A percentile compares a stretch with the other conserved stretches of the same genome.
These are phyloP conservation scores for Falcunculus frontatus DNA, from an alignment of 2,113 vertebrate genomes.

Conservation along the genomic window DNA sequence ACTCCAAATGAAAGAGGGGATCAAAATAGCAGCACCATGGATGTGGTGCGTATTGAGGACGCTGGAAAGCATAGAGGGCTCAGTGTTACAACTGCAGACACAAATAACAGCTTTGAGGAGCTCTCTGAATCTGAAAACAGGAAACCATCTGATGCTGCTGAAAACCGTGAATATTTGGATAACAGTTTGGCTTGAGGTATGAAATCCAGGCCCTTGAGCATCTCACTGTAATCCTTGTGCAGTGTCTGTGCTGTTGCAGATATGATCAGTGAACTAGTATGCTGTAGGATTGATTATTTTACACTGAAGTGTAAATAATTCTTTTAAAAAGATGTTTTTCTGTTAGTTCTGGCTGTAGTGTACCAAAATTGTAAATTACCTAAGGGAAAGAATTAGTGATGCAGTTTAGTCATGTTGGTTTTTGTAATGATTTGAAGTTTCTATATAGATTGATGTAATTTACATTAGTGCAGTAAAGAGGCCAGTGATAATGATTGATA, in stretches of 20 bases:
- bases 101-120: neutral
- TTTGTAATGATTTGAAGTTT: neutral
- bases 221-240: neutral
- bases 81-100: neutral
- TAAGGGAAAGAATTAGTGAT: neutral
- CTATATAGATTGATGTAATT: neutral
- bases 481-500: neutral
- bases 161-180: conserved; percentile 11
- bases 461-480: neutral
- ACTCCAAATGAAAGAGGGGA: neutral
- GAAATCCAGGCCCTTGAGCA: conserved; percentile 1
- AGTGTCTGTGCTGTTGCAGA: neutral
- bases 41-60: neutral
- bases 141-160: neutral
- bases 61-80: neutral
- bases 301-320: conserved; percentile 5
- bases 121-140: neutral
- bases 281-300: neutral
- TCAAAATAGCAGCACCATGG: neutral
- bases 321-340: conserved; percentile 5
- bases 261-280: neutral
- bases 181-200: conserved; percentile 50
- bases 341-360: neutral
- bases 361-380: neutral
- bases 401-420: neutral